Evolutionary conservation across 2,113 vertebrate species (phyloP).

Genomic region (Cichladusa arquata): DNA sequence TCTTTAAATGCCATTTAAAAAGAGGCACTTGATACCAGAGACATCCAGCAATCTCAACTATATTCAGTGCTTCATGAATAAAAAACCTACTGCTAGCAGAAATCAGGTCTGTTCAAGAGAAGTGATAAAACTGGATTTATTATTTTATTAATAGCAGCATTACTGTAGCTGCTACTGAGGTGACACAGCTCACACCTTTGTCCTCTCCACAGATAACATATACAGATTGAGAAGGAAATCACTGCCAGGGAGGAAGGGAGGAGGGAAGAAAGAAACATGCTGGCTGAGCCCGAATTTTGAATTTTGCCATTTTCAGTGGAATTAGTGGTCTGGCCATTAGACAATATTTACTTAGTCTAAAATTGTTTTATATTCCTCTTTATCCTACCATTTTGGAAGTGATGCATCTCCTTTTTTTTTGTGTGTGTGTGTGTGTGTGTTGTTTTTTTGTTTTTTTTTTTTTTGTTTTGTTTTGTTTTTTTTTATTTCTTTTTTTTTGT

Average conservation of each 20-base stretch:
- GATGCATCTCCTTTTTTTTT: not conserved
- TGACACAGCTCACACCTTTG: not conserved
- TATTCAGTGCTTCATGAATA: constrained; percentile 16
- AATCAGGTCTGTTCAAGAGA: constrained; percentile 13
- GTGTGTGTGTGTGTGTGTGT: too few species aligned
- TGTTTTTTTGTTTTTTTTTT: too few species aligned
- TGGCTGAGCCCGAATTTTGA: not conserved
- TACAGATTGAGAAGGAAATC: not conserved
- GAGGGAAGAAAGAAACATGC: not conserved
- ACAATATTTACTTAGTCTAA: not conserved
- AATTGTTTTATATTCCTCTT: not conserved
- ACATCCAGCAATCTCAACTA: not conserved
- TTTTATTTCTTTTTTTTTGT: too few species aligned
- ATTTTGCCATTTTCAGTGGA: not conserved
- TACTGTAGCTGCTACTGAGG: not conserved
- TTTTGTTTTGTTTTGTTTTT: not conserved
- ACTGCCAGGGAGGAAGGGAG: not conserved
- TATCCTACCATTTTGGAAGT: not conserved
- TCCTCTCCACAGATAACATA: not conserved
- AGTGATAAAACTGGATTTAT: constrained; percentile 27
- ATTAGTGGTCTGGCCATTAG: not conserved
- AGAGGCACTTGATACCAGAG: not conserved
- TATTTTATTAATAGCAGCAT: constrained; percentile 41
- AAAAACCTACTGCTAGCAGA: not conserved
- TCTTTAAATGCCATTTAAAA: not conserved